These are phyloP conservation scores for Lamprologus speciosus DNA, from an alignment of 2,113 vertebrate species.

Conservation along the genomic window DNA sequence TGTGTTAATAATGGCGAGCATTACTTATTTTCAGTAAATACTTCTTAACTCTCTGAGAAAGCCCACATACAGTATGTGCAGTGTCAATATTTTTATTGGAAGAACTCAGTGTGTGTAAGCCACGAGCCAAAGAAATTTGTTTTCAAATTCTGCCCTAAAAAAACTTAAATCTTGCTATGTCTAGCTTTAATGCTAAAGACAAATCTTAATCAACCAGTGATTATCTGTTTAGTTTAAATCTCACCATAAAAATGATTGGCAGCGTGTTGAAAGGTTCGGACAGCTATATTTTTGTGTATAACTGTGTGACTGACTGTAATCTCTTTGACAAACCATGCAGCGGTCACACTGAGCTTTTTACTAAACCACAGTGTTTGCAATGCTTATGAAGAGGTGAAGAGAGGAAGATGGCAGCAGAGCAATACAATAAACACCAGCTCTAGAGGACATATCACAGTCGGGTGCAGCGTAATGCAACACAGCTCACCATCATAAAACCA, in stretches of 20 bases:
- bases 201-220: no score
- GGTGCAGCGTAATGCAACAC: not conserved
- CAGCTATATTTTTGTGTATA: not conserved
- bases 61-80: not conserved
- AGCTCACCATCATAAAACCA: not conserved
- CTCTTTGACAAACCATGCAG: not conserved
- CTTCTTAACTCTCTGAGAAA: not conserved
- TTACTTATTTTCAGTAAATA: slow-evolving; percentile 3
- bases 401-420: not conserved
- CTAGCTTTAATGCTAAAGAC: not conserved
- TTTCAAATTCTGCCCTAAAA: not conserved
- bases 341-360: not conserved
- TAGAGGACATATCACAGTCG: not conserved
- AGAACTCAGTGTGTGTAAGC: not conserved
- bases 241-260: not conserved
- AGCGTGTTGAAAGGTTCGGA: not conserved
- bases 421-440: not conserved
- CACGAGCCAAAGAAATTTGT: not conserved
- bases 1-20: not conserved
- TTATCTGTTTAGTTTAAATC: not conserved
- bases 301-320: not conserved
- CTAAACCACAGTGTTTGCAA: slow-evolving; percentile 20
- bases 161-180: not conserved
- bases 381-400: slow-evolving; percentile 37
- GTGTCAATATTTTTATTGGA: not conserved